These are phyloP conservation scores for Aythya fuligula DNA, from an alignment of 2,797 vertebrate genomes.

Conservation along the genomic window DNA sequence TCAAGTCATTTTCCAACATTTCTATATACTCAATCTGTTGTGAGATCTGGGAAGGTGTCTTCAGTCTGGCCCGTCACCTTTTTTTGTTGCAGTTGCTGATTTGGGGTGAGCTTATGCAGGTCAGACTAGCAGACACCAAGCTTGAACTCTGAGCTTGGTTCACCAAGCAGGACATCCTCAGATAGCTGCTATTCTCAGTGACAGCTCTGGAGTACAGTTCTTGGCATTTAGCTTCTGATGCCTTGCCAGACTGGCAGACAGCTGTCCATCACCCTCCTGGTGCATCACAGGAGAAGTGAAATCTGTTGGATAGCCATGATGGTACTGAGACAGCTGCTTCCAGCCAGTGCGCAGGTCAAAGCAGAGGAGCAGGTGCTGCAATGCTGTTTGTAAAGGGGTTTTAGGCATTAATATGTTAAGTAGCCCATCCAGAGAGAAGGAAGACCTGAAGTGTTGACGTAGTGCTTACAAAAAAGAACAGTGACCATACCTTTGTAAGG, in stretches of 20 bases:
- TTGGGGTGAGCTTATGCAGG: not conserved
- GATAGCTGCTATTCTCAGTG: not conserved
- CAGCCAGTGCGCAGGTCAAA: not conserved
- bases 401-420: not conserved
- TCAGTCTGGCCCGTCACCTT: not conserved
- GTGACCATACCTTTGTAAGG: not conserved
- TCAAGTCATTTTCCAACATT: not conserved
- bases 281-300: not conserved
- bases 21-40: not conserved
- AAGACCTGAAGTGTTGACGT: not conserved
- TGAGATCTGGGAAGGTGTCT: not conserved
- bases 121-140: not conserved
- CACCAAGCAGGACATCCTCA: not conserved
- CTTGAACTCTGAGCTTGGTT: not conserved
- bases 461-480: not conserved
- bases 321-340: not conserved
- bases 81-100: not conserved
- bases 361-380: not conserved
- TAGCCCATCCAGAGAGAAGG: not conserved
- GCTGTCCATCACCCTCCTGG: not conserved
- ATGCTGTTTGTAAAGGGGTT: not conserved
- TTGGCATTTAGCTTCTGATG: not conserved
- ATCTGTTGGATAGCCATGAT: not conserved
- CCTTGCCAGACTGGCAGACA: not conserved
- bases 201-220: not conserved